Conservation (phyloP, 2,797 vertebrate species). For the Leucoraja ocellata region DNA sequence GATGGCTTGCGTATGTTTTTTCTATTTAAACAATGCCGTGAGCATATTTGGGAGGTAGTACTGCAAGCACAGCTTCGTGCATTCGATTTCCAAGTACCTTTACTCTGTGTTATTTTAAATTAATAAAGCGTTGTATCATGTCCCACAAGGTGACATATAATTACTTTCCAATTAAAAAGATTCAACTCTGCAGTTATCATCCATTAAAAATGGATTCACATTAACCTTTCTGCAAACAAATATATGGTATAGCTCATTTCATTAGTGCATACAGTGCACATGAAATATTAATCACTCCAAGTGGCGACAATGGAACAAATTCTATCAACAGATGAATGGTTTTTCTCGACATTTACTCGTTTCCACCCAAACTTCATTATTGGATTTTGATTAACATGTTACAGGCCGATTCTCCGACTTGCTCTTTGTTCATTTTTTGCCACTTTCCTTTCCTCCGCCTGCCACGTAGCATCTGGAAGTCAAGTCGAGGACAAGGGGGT, state of each 20-base stretch:
- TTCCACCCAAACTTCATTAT: neutral
- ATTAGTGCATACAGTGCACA: neutral
- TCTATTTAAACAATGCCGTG: too few species aligned
- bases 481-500: too few species aligned
- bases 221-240: slow-evolving; percentile 35
- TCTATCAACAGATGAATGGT: neutral
- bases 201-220: slow-evolving; percentile 33
- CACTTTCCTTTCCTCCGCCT: neutral
- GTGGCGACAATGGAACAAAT: neutral
- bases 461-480: neutral
- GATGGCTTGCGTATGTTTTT: too few species aligned
- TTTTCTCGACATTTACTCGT: neutral
- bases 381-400: too few species aligned
- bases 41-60: neutral
- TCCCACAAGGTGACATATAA: slow-evolving; percentile 17
- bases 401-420: neutral
- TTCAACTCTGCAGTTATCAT: slow-evolving; percentile 1
- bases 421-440: neutral
- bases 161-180: slow-evolving; percentile 35
- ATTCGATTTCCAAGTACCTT: slow-evolving; percentile 4
- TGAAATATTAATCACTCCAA: slow-evolving; percentile 19
- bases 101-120: neutral
- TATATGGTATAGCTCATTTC: slow-evolving; percentile 21
- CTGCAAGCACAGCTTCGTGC: neutral
- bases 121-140: neutral